Base-by-base conservation (phyloP, 2,113 vertebrate genomes). In the Rattus rattus region DNA sequence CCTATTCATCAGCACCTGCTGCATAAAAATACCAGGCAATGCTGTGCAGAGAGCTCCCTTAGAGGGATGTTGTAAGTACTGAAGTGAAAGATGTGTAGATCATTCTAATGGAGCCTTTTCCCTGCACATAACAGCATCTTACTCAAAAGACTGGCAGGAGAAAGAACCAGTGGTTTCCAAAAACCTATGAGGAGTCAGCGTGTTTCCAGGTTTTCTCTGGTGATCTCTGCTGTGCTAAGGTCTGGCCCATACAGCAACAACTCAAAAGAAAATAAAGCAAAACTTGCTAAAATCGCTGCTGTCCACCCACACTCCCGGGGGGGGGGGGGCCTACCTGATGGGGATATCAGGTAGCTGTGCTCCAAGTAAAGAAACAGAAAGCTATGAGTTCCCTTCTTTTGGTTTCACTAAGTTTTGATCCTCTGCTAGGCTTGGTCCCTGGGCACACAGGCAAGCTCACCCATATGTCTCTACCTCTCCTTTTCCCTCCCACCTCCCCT, bases 361-460 rank as follows among this genome's bases (percentile, higher is more conserved):
- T 30, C 24, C 39, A 86, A 89, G 20, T 28, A 56, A 5, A 83
- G 33, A 94, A 49, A 52, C 69, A 19, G 52, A 90, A 88, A 20
- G 16, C 47, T 49, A 36, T 65, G 5, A 30, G 16, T 22, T 56
- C 24, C 16, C 19, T 65, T 70, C 33, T 56, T 56, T 67, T 1
- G 7, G 54, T 12, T 9, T 69, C 83, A n/a, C 73, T 59, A 20
- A n/a, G 17, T 4, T 1, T 49, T 13, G 0, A 1, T 12, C 7
- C 0, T 0, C 49, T 59, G 2, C 13, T 14, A 3, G 6, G 1
- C 20, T 1, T 30, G 33, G 7, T 16, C 19, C 6, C 17, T 24
- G 47, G 33, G 47, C 67, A 8, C 20, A 22, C 12, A 85, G 83
- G 3, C 59, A 30, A 85, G 39, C 39, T 43, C 83, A 28, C 39